A percentile compares a stretch with the other conserved stretches of the same genome.
Evolutionary conservation across 1,140 invertebrate genomes (phyloP).

Genomic region (Wiebesia pumilae): DNA sequence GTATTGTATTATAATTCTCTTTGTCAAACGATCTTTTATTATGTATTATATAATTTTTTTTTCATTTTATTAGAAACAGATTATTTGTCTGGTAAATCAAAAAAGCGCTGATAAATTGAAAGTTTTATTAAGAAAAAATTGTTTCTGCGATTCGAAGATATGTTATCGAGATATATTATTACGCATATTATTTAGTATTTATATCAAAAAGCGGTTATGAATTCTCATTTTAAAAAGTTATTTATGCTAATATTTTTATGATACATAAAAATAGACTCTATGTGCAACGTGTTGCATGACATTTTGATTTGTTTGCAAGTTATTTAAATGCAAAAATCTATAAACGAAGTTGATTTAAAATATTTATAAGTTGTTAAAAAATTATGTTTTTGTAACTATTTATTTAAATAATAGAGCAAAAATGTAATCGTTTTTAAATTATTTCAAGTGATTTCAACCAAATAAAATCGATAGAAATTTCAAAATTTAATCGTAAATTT

Average conservation of each 20-base stretch:
- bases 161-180: constrained; percentile 27
- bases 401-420: constrained; percentile 21
- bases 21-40: constrained; percentile 12
- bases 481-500: constrained; percentile 59
- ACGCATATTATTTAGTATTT: constrained; percentile 28
- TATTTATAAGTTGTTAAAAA: constrained; percentile 35
- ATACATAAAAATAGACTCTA: constrained; percentile 31
- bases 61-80: background rate
- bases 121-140: constrained; percentile 31
- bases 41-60: too few relatives aligned
- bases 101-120: constrained; percentile 6
- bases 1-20: constrained; percentile 41
- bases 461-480: constrained; percentile 46
- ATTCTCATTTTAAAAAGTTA: constrained; percentile 18
- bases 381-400: constrained; percentile 30
- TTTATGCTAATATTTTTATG: background rate
- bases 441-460: constrained; percentile 31
- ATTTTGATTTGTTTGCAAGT: constrained; percentile 36
- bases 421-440: constrained; percentile 23
- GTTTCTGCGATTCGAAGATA: background rate
- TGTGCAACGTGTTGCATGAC: constrained; percentile 33
- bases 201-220: constrained; percentile 14
- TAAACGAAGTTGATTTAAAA: constrained; percentile 25
- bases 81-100: constrained; percentile 16
- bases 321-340: constrained; percentile 12